phyloP scores from a whole-genome alignment of 2,888 invertebrate species.

The Drosophila rubida region DNA sequence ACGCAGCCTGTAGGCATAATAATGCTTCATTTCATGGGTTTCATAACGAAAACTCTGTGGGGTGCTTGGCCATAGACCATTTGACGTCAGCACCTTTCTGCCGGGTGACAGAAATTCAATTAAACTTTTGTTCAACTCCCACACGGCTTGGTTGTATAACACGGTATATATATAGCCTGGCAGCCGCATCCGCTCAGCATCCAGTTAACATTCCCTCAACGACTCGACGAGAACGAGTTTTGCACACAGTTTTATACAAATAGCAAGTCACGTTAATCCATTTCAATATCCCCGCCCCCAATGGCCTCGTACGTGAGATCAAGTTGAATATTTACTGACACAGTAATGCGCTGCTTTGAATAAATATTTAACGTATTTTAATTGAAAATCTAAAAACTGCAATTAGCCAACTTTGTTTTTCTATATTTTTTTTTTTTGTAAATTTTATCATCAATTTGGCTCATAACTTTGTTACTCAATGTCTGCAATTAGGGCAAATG shows the following conservation, averaged over 20 bases:
- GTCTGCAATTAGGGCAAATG: slow-evolving; percentile 19
- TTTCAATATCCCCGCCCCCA: slow-evolving; percentile 8
- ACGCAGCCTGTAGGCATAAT: not conserved
- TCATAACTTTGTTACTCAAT: slow-evolving; percentile 1
- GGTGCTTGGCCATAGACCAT: not conserved
- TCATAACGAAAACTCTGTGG: not conserved
- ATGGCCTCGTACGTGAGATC: slow-evolving; percentile 6
- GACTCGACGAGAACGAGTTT: slow-evolving; percentile 1
- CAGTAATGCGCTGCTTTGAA: slow-evolving; percentile 45
- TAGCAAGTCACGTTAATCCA: slow-evolving; percentile 54
- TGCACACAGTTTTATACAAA: slow-evolving; percentile 45
- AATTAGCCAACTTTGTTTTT: slow-evolving; percentile 35
- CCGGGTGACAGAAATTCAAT: slow-evolving; percentile 66
- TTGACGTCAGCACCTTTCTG: slow-evolving; percentile 48
- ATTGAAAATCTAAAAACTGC: slow-evolving; percentile 61
- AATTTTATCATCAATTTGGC: slow-evolving; percentile 15
- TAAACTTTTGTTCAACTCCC: slow-evolving; percentile 57
- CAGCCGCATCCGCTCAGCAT: slow-evolving; percentile 13
- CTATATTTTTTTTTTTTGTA: not conserved
- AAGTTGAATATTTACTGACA: slow-evolving; percentile 40
- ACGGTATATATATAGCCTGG: slow-evolving; percentile 3
- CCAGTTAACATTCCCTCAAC: slow-evolving; percentile 13
- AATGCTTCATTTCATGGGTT: not conserved
- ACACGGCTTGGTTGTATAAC: slow-evolving; percentile 30
- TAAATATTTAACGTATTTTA: slow-evolving; percentile 68